phyloP scores from a whole-genome alignment of 1,140 invertebrate species.

The Drosophila sp. region DNA sequence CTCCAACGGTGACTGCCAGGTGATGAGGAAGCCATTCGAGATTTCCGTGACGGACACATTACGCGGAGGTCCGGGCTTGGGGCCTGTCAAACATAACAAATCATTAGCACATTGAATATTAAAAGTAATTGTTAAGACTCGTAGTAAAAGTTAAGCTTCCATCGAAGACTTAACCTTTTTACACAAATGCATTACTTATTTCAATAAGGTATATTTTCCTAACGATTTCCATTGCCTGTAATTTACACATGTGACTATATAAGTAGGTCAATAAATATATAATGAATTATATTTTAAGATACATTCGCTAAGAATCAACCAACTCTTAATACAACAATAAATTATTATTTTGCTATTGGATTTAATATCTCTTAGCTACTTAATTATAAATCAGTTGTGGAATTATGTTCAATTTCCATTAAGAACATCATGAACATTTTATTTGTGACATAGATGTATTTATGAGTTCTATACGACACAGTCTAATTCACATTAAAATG shows the following conservation, averaged over 20 bases:
- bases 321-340: no score
- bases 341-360: no score
- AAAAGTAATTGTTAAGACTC: conserved; percentile 29
- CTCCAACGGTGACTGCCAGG: conserved; percentile 94
- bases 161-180: background rate
- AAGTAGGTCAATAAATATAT: no score
- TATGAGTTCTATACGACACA: conserved; percentile 36
- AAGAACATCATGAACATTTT: conserved; percentile 55
- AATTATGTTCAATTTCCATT: conserved; percentile 24
- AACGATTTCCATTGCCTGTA: no score
- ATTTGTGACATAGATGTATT: conserved; percentile 54
- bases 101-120: conserved; percentile 38
- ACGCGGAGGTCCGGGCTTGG: conserved; percentile 93
- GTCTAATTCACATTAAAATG: no score
- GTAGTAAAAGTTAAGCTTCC: background rate
- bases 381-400: background rate
- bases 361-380: background rate
- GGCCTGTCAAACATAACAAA: conserved; percentile 87
- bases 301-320: no score
- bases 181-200: background rate
- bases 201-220: no score
- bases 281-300: no score
- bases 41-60: conserved; percentile 95
- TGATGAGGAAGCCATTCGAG: conserved; percentile 93
- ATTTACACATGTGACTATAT: no score